Percentiles rank a stretch among this genome's conserved stretches.
These are phyloP conservation scores for Quadroppia sp. DNA, from an alignment of 2,888 invertebrate genomes.

Conservation along the genomic window DNA sequence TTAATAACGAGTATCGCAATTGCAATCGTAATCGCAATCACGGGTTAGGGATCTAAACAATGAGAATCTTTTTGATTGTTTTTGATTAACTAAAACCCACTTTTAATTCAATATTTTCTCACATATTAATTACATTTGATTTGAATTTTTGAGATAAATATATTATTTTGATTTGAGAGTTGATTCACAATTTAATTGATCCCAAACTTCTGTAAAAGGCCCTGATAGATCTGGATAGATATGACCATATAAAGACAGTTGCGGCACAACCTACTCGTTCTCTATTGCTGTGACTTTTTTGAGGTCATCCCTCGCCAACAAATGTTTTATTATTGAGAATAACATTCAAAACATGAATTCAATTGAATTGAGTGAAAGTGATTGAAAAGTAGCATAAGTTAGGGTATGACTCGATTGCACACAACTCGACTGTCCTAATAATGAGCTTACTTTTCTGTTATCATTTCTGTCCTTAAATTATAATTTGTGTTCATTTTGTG, in stretches of 20 bases:
- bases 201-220: slow-evolving; percentile 29
- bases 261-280: slow-evolving; percentile 6
- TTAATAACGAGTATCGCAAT: too few species aligned
- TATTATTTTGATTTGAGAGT: not conserved
- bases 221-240: not conserved
- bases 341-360: not conserved
- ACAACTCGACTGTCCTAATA: slow-evolving; percentile 5
- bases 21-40: not conserved
- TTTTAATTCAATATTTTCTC: not conserved
- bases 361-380: slow-evolving; percentile 25
- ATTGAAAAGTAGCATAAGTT: not conserved
- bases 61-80: not conserved
- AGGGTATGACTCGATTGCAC: too few species aligned
- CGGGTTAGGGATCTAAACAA: not conserved
- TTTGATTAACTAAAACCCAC: not conserved
- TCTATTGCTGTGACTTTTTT: slow-evolving; percentile 2
- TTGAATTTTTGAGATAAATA: not conserved
- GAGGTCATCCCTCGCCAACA: slow-evolving; percentile 35
- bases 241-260: slow-evolving; percentile 24
- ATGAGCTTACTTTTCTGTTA: not conserved
- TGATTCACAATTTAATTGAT: slow-evolving; percentile 9
- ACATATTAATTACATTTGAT: slow-evolving; percentile 3
- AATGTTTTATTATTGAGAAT: slow-evolving; percentile 7
- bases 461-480: too few species aligned
- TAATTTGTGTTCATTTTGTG: too few species aligned